Evolutionary conservation across 2,113 vertebrate genomes (phyloP), one percentile per base, ranked within the genome.

Genomic region (Odontophorus gujanensis): DNA sequence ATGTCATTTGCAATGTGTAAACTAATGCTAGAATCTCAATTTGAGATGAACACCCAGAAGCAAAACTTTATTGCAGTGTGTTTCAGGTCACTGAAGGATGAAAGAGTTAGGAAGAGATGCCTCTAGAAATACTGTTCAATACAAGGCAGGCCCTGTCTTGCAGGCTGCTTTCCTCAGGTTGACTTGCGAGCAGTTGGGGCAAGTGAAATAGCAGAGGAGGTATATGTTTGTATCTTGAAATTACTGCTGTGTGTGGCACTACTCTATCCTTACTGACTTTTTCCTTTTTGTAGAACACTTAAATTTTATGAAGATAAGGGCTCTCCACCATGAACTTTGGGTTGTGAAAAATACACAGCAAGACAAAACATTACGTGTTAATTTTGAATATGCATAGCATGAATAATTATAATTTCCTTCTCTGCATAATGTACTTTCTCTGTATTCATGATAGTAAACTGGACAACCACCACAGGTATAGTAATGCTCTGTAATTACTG

Each of bases 11-110:
- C 75, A 76, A 42, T 59, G 50, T 76, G 73, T 85, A 85, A 90
- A 86, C 30, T 76, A 79, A 50, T 69, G 28, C 7, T 95, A 77
- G 87, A 73, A 82, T 42, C 50, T 91, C 34, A 58, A 30, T 91
- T 48, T 82, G 81, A 89, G 55, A 32, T 36, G 78, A 93, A 94
- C 40, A 76, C 87, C 81, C 84, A 95, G 93, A 80, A 96, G 93
- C 72, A 92, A 94, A 92, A 63, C 50, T 80, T 89, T 30, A 57
- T 55, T 57, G 25, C 42, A 36, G 43, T 57, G 48, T 38, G 26
- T 86, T 95, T 93, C 76, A 87, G 68, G 73, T 90, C 34, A 95
- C 51, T 30, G 22, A 36, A 77, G 32, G 91, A 93, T 91, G 63
- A 94, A 92, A 94, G 89, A 38, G 45, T 38, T 34, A 95, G 47